Evolutionary conservation across 1,140 invertebrate genomes (phyloP).

Genomic region (Pogonomyrmex californicus): DNA sequence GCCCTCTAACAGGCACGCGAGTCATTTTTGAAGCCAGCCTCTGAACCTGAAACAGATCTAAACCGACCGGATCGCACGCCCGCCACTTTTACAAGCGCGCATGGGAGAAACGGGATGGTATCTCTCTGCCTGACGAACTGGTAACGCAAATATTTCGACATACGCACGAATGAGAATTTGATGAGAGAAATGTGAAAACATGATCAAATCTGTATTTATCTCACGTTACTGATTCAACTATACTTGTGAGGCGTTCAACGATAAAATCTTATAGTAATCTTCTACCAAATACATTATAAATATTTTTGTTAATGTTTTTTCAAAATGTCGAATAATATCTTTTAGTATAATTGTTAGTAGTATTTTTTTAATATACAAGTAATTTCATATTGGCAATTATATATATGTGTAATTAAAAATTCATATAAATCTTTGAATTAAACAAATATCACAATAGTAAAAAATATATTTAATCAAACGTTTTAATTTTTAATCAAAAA

Average conservation of each 20-base stretch:
- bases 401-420: no score
- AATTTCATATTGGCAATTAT: no score
- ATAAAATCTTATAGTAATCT: neutral
- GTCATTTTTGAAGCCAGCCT: slow-evolving; percentile 66
- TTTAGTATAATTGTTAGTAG: neutral
- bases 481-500: neutral
- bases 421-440: neutral
- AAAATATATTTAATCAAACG: neutral
- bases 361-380: no score
- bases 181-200: slow-evolving; percentile 43
- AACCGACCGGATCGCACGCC: slow-evolving; percentile 42
- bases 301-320: neutral
- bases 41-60: slow-evolving; percentile 33
- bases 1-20: slow-evolving; percentile 42
- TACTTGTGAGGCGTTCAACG: neutral
- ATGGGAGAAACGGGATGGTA: slow-evolving; percentile 17
- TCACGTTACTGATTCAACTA: neutral
- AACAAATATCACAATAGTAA: neutral
- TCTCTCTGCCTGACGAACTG: slow-evolving; percentile 30
- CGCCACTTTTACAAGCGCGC: slow-evolving; percentile 43
- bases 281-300: neutral
- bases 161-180: slow-evolving; percentile 59
- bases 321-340: slow-evolving; percentile 1
- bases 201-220: neutral
- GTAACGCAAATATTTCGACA: slow-evolving; percentile 66